Percentiles rank a stretch among this genome's conserved stretches.
These are phyloP conservation scores for Dunckerocampus dactyliophorus DNA, from an alignment of 2,113 vertebrate species.

Conservation along the genomic window DNA sequence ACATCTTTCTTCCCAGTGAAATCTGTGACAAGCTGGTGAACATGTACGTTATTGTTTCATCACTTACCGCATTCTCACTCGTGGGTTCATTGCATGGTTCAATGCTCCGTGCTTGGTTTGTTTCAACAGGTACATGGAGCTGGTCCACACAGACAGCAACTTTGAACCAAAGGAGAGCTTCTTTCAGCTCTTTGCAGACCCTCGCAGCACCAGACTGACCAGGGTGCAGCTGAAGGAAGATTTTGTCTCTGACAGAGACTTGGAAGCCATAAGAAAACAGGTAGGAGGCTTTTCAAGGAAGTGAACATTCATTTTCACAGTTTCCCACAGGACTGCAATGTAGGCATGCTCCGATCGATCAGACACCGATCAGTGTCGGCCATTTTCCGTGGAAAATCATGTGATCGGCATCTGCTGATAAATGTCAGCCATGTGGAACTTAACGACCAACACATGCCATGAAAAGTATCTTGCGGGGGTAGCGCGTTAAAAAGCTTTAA, in stretches of 20 bases:
- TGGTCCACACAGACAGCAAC: slow-evolving; percentile 88
- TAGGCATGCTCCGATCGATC: no score
- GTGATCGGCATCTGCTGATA: no score
- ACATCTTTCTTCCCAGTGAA: slow-evolving; percentile 95
- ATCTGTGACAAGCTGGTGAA: slow-evolving; percentile 96
- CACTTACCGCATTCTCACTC: not conserved
- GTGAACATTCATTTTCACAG: not conserved
- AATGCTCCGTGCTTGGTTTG: not conserved
- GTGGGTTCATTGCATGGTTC: not conserved
- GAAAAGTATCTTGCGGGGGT: no score
- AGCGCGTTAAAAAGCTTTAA: no score
- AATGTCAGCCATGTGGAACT: no score
- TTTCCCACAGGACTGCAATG: not conserved
- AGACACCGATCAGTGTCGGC: not conserved
- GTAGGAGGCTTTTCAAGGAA: slow-evolving; percentile 51
- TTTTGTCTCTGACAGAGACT: slow-evolving; percentile 86
- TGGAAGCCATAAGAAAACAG: slow-evolving; percentile 93
- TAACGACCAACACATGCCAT: no score
- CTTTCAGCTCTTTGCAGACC: slow-evolving; percentile 93
- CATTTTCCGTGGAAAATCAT: no score
- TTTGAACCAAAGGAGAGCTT: slow-evolving; percentile 90
- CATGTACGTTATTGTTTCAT: slow-evolving; percentile 69
- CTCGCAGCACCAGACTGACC: slow-evolving; percentile 88
- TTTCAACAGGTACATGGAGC: slow-evolving; percentile 84
- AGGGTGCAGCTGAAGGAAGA: slow-evolving; percentile 88